These are phyloP conservation scores for Rhimphoctona megacephalus DNA, from an alignment of 2,888 invertebrate genomes.

Conservation along the genomic window DNA sequence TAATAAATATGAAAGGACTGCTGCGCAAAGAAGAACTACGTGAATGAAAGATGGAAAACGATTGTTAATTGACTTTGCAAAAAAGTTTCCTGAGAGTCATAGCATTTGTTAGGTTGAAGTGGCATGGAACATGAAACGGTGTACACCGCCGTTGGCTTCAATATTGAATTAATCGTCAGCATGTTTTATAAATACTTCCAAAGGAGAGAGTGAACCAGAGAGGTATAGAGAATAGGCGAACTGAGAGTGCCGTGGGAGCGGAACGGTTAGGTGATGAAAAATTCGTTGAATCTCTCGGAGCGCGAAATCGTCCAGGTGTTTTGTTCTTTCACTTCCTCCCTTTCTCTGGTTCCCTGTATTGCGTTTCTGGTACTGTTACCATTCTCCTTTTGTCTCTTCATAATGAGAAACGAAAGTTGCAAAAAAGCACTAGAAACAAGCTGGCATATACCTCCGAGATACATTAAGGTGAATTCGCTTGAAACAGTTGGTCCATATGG, in stretches of 20 bases:
- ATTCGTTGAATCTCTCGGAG: conserved; percentile 57
- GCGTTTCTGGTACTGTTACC: conserved; percentile 14
- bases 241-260: conserved; percentile 46
- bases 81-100: conserved; percentile 33
- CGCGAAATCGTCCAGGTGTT: conserved; percentile 40
- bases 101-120: conserved; percentile 18
- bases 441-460: conserved; percentile 49
- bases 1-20: conserved; percentile 1
- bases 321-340: conserved; percentile 33
- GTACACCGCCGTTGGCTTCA: conserved; percentile 24
- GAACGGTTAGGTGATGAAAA: conserved; percentile 55
- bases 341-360: not conserved
- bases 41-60: not conserved
- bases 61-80: conserved; percentile 25
- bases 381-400: conserved; percentile 18
- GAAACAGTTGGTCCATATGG: conserved; percentile 62
- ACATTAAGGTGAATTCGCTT: conserved; percentile 56
- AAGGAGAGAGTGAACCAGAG: not conserved
- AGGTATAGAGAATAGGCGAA: conserved; percentile 13
- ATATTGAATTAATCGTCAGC: conserved; percentile 63
- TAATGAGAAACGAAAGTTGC: conserved; percentile 29
- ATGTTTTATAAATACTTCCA: conserved; percentile 53
- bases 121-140: conserved; percentile 1
- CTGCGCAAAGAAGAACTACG: not conserved
- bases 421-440: conserved; percentile 37